Evolutionary conservation across 2,888 invertebrate species (phyloP), one percentile per base, ranked within the genome.

Genomic region (Yponomeuta sedellus): DNA sequence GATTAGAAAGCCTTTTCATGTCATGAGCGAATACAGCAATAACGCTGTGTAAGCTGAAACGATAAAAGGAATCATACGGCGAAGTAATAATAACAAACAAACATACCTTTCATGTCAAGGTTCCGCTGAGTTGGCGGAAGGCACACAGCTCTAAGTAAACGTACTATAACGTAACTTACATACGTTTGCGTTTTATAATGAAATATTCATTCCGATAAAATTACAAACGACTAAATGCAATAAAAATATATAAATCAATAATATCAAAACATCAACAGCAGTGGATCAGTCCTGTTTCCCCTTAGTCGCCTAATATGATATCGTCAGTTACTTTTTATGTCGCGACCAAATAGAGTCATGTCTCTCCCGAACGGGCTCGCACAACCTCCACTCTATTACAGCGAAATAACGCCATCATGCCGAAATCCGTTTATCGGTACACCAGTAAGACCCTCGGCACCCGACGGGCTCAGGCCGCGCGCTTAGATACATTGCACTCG

Each of bases 341-440:
- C 78, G 76, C 81, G 85, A 82, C 81, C 85, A 84, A 88, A 88
- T 88, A 85, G 87, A 83, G 78, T 85, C 86, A 82, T 64, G 61
- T 64, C 61, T 34, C 22, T 79, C 77, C 80, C 80, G 79, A 82
- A 84, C 80, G 81, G 77, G 79, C 83, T 81, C 77, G 78, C 82
- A 81, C 81, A 84, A 85, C 83, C 82, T 82, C 83, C 85, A 84
- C 83, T 83, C 83, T 83, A 85, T 85, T 86, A 84, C 79, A 74
- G 71, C 75, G 78, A 80, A 79, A 83, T 84, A 85, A 81, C 81
- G 76, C 78, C 77, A 77, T 75, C 78, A 80, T 81, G 76, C 79
- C 81, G 77, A 84, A 85, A 88, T 86, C 85, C 85, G 82, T 86
- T 88, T 86, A 88, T 86, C 84, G 81, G 77, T 75, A 77, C 77